Evolutionary conservation across 1,140 invertebrate species (phyloP), one percentile per base, ranked within the genome.

Genomic region (Physella acuta): DNA sequence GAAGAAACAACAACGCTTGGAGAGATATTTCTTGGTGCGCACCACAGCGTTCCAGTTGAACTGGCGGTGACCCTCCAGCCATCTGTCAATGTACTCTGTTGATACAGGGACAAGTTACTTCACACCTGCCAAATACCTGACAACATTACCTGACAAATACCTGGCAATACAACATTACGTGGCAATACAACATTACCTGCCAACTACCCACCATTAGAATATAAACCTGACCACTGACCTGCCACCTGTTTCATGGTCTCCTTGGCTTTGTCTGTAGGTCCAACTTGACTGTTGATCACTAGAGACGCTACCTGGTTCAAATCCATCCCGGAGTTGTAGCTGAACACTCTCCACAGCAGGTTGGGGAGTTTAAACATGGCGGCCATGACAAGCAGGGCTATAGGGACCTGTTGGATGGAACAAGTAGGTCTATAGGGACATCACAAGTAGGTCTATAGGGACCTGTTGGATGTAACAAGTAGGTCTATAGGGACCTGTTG

Each of bases 301-400:
- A 74, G 52, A 14, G 63, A 62, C 20, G 72, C 61, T 8, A 81
- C 74, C 68, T 74, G 75, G 31, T 77, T 73, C 1, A 82, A 49
- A 58, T 79, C 78, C 17, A 82, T 68, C 0, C 78, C 79, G 1
- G 78, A 73, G 16, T 69, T 70, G 14, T 67, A 68, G 51, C 71
- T 76, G 11, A 84, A 67, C 37, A 84, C 63, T 37, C 84, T 71
- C 86, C 85, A 87, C n/a, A 85, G 55, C 49, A 87, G 80, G 68
- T 82, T 81, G 3, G 85, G 85, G 17, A 84, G 56, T 33, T 84
- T 85, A 67, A 86, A 87, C 61, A 87, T 71, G 20, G 85, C 69
- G 8, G 86, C 86, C 79, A 86, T 84, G 2, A 85, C 79, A 28
- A 86, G 77, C 0, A 87, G 74, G 34, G 87, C 83, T 36, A 87